A percentile compares a stretch with the other conserved stretches of the same genome.
phyloP scores from a whole-genome alignment of 2,113 vertebrate species.

The Sceloporus undulatus region DNA sequence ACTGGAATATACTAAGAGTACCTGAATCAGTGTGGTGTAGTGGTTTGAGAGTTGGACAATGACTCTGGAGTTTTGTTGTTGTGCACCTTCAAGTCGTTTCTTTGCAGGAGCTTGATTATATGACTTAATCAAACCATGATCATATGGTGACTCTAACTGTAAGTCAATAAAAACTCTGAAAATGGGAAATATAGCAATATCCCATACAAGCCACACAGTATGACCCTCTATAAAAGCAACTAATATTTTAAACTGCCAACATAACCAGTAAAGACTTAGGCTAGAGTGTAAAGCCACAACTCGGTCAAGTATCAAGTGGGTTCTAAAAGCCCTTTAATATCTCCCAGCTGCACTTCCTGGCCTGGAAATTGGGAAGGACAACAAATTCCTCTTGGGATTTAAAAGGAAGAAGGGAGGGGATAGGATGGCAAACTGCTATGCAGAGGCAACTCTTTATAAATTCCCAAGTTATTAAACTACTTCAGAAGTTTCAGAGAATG shows the following conservation, averaged over 20 bases:
- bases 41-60: too few relatives aligned
- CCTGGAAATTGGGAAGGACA: too few relatives aligned
- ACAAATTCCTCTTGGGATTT: too few relatives aligned
- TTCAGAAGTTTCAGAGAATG: too few relatives aligned
- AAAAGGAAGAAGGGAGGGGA: too few relatives aligned
- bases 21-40: too few relatives aligned
- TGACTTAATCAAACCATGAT: not conserved
- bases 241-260: not conserved
- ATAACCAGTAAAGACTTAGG: not conserved
- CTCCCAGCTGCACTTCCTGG: not conserved
- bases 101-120: not conserved
- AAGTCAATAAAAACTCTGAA: not conserved
- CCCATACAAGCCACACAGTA: not conserved
- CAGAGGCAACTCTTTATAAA: too few relatives aligned
- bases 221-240: not conserved
- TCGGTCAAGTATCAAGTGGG: not conserved
- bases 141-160: not conserved
- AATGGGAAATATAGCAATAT: not conserved
- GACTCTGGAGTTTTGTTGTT: too few relatives aligned
- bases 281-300: not conserved
- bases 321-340: not conserved
- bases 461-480: too few relatives aligned
- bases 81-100: too few relatives aligned
- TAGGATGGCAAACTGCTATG: too few relatives aligned
- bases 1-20: too few relatives aligned